Conservation (phyloP, 2,113 vertebrate genomes). For the Notarius lentiginosus region DNA sequence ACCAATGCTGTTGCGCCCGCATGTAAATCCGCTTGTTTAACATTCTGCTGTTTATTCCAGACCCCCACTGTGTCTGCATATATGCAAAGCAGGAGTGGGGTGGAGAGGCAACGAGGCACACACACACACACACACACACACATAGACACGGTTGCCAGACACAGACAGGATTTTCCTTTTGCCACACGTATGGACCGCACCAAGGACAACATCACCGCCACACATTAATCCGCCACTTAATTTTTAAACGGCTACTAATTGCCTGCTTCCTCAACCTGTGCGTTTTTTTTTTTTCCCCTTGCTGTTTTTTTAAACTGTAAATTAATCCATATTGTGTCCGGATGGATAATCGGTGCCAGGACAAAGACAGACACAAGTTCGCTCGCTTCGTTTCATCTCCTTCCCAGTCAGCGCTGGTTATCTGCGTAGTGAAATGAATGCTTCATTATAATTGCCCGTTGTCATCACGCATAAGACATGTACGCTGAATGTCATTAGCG, state of each 20-base stretch:
- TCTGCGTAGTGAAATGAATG: constrained; percentile 66
- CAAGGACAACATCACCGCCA: constrained; percentile 44
- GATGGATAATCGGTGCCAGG: constrained; percentile 53
- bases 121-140: constrained; percentile 40
- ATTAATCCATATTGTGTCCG: constrained; percentile 40
- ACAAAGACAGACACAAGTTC: constrained; percentile 57
- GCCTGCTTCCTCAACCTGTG: constrained; percentile 33
- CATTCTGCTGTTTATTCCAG: constrained; percentile 57
- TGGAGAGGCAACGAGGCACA: constrained; percentile 32
- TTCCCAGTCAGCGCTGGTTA: constrained; percentile 43
- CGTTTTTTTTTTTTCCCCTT: constrained; percentile 6
- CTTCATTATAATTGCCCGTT: constrained; percentile 80
- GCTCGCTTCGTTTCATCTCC: constrained; percentile 43
- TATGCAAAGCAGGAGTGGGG: constrained; percentile 55
- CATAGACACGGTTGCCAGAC: constrained; percentile 26
- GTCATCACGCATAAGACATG: constrained; percentile 79
- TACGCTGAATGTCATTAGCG: constrained; percentile 77
- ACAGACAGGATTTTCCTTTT: constrained; percentile 37
- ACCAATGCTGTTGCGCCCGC: constrained; percentile 38
- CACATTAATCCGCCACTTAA: constrained; percentile 41
- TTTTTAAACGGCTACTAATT: constrained; percentile 39
- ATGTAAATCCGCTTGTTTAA: constrained; percentile 59
- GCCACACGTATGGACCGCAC: constrained; percentile 36
- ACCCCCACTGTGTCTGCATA: constrained; percentile 54
- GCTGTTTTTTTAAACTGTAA: constrained; percentile 33